Evolutionary conservation across 2,113 vertebrate genomes (phyloP).

Genomic region (Melanocharis versteri): DNA sequence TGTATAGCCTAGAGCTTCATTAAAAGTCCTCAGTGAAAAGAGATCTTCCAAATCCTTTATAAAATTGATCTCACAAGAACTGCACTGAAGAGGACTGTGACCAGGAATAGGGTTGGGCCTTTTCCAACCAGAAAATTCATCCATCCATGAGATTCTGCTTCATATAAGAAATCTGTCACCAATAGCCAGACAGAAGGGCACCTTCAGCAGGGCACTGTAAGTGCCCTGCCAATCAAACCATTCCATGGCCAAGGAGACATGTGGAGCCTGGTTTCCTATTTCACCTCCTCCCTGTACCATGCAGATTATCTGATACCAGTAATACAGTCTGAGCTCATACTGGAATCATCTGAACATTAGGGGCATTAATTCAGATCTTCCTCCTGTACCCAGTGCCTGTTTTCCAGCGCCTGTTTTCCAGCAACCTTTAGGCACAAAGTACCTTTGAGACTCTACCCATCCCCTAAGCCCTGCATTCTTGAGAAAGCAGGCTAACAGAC

Average conservation of each 20-base stretch:
- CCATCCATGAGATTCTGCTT: not conserved
- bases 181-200: not conserved
- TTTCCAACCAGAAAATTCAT: not conserved
- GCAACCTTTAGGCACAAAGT: not conserved
- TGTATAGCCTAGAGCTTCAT: not conserved
- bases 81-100: not conserved
- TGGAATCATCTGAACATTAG: not conserved
- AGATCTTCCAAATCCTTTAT: not conserved
- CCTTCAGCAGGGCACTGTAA: not conserved
- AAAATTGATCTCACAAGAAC: not conserved
- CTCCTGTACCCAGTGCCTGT: not conserved
- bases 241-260: not conserved
- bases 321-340: conserved; percentile 37
- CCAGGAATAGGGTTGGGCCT: not conserved
- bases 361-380: not conserved
- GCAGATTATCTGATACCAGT: conserved; percentile 22
- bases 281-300: conserved; percentile 16
- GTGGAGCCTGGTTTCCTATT: conserved; percentile 38
- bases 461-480: not conserved
- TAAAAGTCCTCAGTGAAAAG: not conserved
- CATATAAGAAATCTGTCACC: not conserved
- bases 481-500: not conserved
- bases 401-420: not conserved
- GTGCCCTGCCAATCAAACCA: not conserved
- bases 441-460: not conserved